Conservation (phyloP, 1,140 invertebrate genomes). For the Atopsyche davidsoni region DNA sequence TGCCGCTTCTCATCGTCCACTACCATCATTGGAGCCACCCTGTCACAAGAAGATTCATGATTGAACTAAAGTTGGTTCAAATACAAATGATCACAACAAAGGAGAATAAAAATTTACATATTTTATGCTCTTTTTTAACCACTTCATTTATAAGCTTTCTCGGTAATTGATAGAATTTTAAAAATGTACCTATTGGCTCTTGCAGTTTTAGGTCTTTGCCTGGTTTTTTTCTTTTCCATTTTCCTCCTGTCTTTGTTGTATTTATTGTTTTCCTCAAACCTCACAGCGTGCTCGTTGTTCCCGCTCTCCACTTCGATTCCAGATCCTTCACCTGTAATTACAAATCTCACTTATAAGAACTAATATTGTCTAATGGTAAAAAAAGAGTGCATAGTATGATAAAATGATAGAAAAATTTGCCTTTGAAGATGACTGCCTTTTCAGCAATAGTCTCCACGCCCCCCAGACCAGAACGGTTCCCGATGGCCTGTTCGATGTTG, state of each 20-base stretch:
- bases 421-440: conserved; percentile 28
- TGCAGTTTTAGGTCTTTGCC: conserved; percentile 36
- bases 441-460: conserved; percentile 26
- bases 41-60: too few relatives aligned
- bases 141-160: too few relatives aligned
- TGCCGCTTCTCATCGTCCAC: conserved; percentile 7
- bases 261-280: conserved; percentile 10
- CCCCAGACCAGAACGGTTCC: not conserved
- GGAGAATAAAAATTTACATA: too few relatives aligned
- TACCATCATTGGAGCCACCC: conserved; percentile 23
- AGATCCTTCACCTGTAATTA: conserved; percentile 26
- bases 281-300: conserved; percentile 19
- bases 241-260: conserved; percentile 21
- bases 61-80: too few relatives aligned
- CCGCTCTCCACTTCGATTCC: conserved; percentile 28
- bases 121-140: too few relatives aligned
- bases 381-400: too few relatives aligned
- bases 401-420: conserved; percentile 6
- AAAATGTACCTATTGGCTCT: conserved; percentile 33
- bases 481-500: conserved; percentile 27
- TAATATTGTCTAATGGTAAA: too few relatives aligned
- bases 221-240: conserved; percentile 20
- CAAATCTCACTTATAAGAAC: conserved; percentile 17
- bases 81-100: too few relatives aligned
- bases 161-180: not conserved